These are phyloP conservation scores for Hydractinia echinata DNA, from an alignment of 30 jellyfish, hydroid and myxozoan genomes.

Conservation along the genomic window DNA sequence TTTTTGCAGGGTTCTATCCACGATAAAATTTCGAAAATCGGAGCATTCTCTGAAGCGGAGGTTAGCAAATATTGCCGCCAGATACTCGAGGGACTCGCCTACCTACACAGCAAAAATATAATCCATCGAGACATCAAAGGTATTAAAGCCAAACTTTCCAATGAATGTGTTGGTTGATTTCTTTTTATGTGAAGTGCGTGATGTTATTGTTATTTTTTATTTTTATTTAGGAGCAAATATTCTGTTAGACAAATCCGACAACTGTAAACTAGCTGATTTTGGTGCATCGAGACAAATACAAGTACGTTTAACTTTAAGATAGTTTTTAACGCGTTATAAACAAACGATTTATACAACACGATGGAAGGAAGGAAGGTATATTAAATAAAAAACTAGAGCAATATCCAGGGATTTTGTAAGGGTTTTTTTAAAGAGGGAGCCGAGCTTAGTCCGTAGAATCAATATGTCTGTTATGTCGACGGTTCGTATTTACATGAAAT, in stretches of 20 bases:
- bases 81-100: slow-evolving; percentile 83
- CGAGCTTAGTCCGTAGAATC: not conserved
- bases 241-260: slow-evolving; percentile 53
- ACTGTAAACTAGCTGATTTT: slow-evolving; percentile 69
- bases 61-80: slow-evolving; percentile 67
- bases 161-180: not conserved
- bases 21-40: slow-evolving; percentile 50
- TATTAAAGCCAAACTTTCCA: not conserved
- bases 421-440: not conserved
- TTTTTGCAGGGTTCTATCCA: slow-evolving; percentile 72
- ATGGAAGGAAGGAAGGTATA: too few relatives aligned
- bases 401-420: not conserved
- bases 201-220: not conserved
- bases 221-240: slow-evolving; percentile 76
- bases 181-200: too few relatives aligned
- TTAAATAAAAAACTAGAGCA: too few relatives aligned
- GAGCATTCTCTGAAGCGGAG: slow-evolving; percentile 56
- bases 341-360: too few relatives aligned
- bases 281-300: slow-evolving; percentile 83
- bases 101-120: slow-evolving; percentile 72
- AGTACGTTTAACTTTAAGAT: slow-evolving; percentile 16
- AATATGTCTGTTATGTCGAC: not conserved
- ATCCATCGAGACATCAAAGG: slow-evolving; percentile 89
- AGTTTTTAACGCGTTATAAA: too few relatives aligned
- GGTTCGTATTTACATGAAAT: not conserved